phyloP scores from a whole-genome alignment of 92 coral and sea anemone genomes.

The Umimayanthus kanabou region DNA sequence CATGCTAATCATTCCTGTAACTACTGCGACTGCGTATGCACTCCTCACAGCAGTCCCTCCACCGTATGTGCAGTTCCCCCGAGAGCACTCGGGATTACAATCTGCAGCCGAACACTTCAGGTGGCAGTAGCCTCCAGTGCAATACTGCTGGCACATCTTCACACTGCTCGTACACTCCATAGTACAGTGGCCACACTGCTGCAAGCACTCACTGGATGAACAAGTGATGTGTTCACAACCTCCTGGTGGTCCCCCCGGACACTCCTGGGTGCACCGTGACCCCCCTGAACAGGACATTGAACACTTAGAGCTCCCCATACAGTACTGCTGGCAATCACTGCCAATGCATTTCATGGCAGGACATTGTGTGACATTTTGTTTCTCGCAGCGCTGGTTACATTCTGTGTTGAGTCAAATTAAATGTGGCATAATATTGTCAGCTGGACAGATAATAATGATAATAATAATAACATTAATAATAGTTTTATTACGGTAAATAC shows the following conservation, averaged over 20 bases:
- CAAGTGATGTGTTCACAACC: slow-evolving; percentile 31
- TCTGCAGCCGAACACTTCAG: slow-evolving; percentile 3
- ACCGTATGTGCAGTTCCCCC: slow-evolving; percentile 1
- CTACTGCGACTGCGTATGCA: too few species aligned
- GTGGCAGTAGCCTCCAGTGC: background rate
- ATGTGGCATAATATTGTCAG: too few species aligned
- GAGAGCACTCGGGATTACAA: background rate
- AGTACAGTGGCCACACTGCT: background rate
- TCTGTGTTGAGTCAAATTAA: background rate
- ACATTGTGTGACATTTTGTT: background rate
- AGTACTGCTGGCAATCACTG: slow-evolving; percentile 2
- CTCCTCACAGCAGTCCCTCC: background rate
- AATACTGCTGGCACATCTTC: background rate
- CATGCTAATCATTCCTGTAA: background rate
- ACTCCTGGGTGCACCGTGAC: slow-evolving; percentile 12
- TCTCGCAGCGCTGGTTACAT: slow-evolving; percentile 1
- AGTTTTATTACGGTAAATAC: too few species aligned
- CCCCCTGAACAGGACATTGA: slow-evolving; percentile 29
- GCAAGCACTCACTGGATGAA: slow-evolving; percentile 2
- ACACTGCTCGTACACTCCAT: slow-evolving; percentile 31
- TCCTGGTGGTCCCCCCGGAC: background rate
- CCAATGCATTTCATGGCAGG: slow-evolving; percentile 22
- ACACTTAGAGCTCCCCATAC: background rate
- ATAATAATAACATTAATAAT: too few species aligned
- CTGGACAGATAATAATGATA: too few species aligned